Percentiles rank a stretch among this genome's conserved stretches.
Evolutionary conservation across 2,888 invertebrate species (phyloP).

Genomic region (Leptopilina syphax): DNA sequence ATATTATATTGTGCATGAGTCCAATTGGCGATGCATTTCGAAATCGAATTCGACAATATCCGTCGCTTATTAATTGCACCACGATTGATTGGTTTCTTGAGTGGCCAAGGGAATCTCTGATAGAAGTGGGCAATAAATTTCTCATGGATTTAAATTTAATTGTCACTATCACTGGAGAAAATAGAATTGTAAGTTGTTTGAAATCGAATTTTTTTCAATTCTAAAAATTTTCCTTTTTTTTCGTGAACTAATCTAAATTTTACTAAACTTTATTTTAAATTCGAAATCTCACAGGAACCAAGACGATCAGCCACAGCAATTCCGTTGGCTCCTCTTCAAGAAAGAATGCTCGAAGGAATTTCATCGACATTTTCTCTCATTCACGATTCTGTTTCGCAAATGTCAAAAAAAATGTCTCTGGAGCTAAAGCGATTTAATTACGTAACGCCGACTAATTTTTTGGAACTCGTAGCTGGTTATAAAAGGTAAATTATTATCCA

Average conservation of each 20-base stretch:
- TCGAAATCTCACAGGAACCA: slow-evolving; percentile 21
- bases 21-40: slow-evolving; percentile 92
- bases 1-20: slow-evolving; percentile 91
- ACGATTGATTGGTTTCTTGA: slow-evolving; percentile 93
- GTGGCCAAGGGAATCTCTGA: slow-evolving; percentile 92
- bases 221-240: not conserved
- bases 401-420: slow-evolving; percentile 84
- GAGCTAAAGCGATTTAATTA: slow-evolving; percentile 91
- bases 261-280: too few species aligned
- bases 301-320: slow-evolving; percentile 24
- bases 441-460: slow-evolving; percentile 92
- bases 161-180: slow-evolving; percentile 83
- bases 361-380: slow-evolving; percentile 88
- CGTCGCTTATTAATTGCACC: slow-evolving; percentile 90
- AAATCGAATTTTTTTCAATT: not conserved
- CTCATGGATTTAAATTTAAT: slow-evolving; percentile 85
- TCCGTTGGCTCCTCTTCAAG: slow-evolving; percentile 74
- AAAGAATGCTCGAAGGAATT: slow-evolving; percentile 81
- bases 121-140: slow-evolving; percentile 93
- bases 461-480: slow-evolving; percentile 90
- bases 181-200: slow-evolving; percentile 75
- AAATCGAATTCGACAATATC: slow-evolving; percentile 91
- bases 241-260: too few species aligned
- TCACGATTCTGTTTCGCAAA: slow-evolving; percentile 88
- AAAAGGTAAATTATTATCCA: slow-evolving; percentile 81